Base-by-base conservation (phyloP, 2,888 invertebrate species). In the Sclerodermus sp. region DNA sequence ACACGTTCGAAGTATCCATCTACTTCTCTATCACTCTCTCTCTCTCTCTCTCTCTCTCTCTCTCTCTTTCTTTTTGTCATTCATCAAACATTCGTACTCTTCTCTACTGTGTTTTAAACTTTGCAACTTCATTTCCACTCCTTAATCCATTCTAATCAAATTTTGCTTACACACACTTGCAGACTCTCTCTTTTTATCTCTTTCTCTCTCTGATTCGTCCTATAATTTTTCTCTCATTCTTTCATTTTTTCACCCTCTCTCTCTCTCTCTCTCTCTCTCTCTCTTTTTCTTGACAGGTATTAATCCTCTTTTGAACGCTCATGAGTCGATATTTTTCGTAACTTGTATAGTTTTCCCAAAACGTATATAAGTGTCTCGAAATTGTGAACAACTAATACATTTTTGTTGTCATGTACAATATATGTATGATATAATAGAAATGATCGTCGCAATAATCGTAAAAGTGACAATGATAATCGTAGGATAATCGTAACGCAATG, bases 381-480 rank as follows among this genome's bases (percentile, higher is more conserved):
- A 74, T 71, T 74, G 76, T 74, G 71, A 74, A 76, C 73, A 77
- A 74, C 73, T 73, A 66, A 73, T 74, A 72, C 68, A 64, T 66
- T 72, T 72, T 68, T 67, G 67, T 68, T 69, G 70, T 68, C 72
- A 72, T 74, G 67, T 76, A 75, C 71, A 74, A 73, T 75, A 65
- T 66, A 70, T 67, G 66, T 66, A 66, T 58, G 62, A 64, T 64
- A 61, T 64, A 61, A 60, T 64, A 68, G 60, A 68, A 67, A 45
- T 62, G 61, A 64, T 66, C 61, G 58, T 56, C 55, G 58, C 60
- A 55, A 58, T 53, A 61, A 62, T 67, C 60, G 66, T 63, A 70
- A 67, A 23, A 62, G 64, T 66, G 67, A 64, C 67, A 69, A 70
- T 70, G 51, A 66, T 66, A 66, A 69, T 71, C 67, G 68, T 68